phyloP scores from a whole-genome alignment of 2,113 vertebrate genomes.

The Hydropotes inermis region DNA sequence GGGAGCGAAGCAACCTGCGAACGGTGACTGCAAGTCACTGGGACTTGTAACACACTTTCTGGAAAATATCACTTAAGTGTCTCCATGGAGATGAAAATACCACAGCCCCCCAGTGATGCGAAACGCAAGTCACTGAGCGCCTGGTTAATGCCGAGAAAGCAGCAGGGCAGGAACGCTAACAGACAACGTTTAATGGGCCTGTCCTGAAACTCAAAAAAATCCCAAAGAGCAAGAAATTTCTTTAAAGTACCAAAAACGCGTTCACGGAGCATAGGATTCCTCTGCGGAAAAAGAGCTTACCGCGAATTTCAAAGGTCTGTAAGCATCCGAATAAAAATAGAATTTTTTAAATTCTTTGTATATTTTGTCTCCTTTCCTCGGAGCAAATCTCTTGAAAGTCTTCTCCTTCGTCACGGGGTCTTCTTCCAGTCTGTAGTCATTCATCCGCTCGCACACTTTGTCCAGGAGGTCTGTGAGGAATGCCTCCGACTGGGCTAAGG shows the following conservation, averaged over 20 bases:
- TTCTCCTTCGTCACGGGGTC: slow-evolving; percentile 81
- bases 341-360: slow-evolving; percentile 84
- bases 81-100: slow-evolving; percentile 53
- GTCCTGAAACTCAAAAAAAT: neutral
- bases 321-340: slow-evolving; percentile 83
- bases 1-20: neutral
- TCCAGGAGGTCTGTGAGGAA: slow-evolving; percentile 86
- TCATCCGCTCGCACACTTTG: slow-evolving; percentile 84
- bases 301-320: slow-evolving; percentile 84
- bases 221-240: neutral
- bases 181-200: neutral
- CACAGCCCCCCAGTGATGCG: neutral
- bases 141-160: neutral
- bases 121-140: neutral
- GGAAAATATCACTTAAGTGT: slow-evolving; percentile 45
- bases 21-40: neutral
- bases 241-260: neutral
- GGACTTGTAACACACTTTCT: neutral
- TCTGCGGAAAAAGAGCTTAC: slow-evolving; percentile 77
- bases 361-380: slow-evolving; percentile 74
- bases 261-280: neutral
- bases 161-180: neutral
- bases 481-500: slow-evolving; percentile 85
- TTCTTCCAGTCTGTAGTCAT: slow-evolving; percentile 82
- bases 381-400: slow-evolving; percentile 84